Evolutionary conservation across 2,888 invertebrate genomes (phyloP).

Genomic region (Drosophila lutescens): DNA sequence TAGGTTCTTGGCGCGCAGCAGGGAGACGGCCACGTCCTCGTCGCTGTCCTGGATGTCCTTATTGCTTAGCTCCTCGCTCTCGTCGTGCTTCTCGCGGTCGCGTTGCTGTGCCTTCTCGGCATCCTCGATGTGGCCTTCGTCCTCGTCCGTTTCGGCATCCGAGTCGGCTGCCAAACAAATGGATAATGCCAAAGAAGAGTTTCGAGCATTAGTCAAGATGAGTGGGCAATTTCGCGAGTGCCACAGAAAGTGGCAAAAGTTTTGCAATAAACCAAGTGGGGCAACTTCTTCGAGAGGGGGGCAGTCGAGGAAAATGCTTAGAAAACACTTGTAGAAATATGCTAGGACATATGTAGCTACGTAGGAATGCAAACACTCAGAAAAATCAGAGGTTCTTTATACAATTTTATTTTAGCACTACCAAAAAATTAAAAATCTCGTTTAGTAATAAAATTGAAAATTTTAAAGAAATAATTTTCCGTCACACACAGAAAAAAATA

Average conservation of each 20-base stretch:
- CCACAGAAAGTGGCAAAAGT: constrained; percentile 43
- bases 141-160: constrained; percentile 84
- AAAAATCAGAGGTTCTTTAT: too few species aligned
- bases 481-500: too few species aligned
- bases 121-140: constrained; percentile 84
- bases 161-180: constrained; percentile 78
- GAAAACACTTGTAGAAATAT: constrained; percentile 30
- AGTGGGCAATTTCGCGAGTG: constrained; percentile 49
- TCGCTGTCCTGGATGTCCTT: constrained; percentile 82
- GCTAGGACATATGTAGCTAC: not conserved
- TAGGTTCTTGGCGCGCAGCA: constrained; percentile 85
- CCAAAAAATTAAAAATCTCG: too few species aligned
- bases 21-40: constrained; percentile 84
- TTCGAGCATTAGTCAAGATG: constrained; percentile 43
- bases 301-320: constrained; percentile 9
- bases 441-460: too few species aligned
- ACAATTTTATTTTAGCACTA: too few species aligned
- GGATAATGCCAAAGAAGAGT: constrained; percentile 28
- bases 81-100: constrained; percentile 82
- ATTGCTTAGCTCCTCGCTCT: constrained; percentile 82
- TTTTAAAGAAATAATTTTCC: too few species aligned
- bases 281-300: constrained; percentile 10
- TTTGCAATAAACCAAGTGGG: constrained; percentile 34
- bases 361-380: not conserved
- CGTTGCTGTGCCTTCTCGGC: constrained; percentile 81